phyloP scores from a whole-genome alignment of 2,888 invertebrate species.

The Cryptocephalus moraei region DNA sequence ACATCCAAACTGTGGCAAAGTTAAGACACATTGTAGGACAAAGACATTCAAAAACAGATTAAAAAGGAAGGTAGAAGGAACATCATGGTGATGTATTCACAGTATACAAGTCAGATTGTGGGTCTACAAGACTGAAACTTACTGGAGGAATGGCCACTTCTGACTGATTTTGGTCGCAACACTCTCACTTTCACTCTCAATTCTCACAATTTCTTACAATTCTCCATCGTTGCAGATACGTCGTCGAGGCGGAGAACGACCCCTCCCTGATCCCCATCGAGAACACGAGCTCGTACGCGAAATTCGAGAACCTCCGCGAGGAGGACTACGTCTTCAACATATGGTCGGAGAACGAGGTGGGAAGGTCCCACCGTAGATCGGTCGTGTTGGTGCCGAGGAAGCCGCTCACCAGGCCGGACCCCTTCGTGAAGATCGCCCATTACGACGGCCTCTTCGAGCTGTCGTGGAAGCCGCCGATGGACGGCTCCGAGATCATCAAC shows the following conservation, averaged over 20 bases:
- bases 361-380: conserved; percentile 47
- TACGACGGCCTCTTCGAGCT: conserved; percentile 62
- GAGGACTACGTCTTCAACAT: conserved; percentile 43
- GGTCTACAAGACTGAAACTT: too few relatives aligned
- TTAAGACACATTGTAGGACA: too few relatives aligned
- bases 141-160: too few relatives aligned
- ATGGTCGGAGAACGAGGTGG: conserved; percentile 50
- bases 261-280: conserved; percentile 39
- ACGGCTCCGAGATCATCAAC: conserved; percentile 39
- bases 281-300: conserved; percentile 50
- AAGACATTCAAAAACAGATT: too few relatives aligned
- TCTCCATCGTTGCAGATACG: too few relatives aligned
- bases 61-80: too few relatives aligned
- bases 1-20: too few relatives aligned
- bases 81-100: too few relatives aligned
- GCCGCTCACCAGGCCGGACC: conserved; percentile 16
- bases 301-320: conserved; percentile 42
- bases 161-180: too few relatives aligned
- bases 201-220: too few relatives aligned
- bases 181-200: too few relatives aligned
- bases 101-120: too few relatives aligned
- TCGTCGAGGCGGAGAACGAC: conserved; percentile 25
- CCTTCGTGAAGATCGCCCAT: conserved; percentile 50
- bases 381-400: conserved; percentile 47
- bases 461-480: conserved; percentile 58